Conservation (phyloP, 1,140 invertebrate genomes). For the Drosophila sp. region DNA sequence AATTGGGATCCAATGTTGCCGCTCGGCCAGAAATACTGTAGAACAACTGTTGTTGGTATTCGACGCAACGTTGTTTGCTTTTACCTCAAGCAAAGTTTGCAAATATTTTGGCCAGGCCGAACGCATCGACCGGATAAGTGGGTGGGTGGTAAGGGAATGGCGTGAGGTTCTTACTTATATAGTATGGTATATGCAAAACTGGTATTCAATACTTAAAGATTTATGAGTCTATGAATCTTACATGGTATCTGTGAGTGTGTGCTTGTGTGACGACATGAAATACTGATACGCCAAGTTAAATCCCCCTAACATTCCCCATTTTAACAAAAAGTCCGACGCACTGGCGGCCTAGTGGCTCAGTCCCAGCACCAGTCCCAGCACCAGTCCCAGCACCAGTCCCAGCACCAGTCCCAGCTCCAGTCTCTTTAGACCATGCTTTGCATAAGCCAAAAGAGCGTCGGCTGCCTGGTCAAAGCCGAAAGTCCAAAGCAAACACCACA, state of each 20-base stretch:
- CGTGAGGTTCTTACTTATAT: slow-evolving; percentile 71
- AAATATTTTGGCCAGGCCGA: slow-evolving; percentile 48
- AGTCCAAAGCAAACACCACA: slow-evolving; percentile 77
- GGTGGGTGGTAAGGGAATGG: slow-evolving; percentile 46
- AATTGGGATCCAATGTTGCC: slow-evolving; percentile 74
- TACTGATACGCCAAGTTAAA: slow-evolving; percentile 54
- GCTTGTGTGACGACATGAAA: slow-evolving; percentile 61
- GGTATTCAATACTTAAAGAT: slow-evolving; percentile 83
- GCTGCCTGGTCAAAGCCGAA: slow-evolving; percentile 44
- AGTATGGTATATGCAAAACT: slow-evolving; percentile 74
- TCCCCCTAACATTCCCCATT: slow-evolving; percentile 11
- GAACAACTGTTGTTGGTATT: slow-evolving; percentile 54
- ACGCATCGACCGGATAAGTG: background rate
- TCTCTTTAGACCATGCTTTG: slow-evolving; percentile 54
- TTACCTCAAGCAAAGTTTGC: slow-evolving; percentile 77
- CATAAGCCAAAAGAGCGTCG: slow-evolving; percentile 60
- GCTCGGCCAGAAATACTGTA: slow-evolving; percentile 49
- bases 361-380: background rate
- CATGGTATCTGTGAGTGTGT: slow-evolving; percentile 55
- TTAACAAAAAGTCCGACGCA: slow-evolving; percentile 33
- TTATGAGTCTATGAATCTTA: slow-evolving; percentile 82
- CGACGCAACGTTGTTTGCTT: slow-evolving; percentile 80
- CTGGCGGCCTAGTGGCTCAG: slow-evolving; percentile 35
- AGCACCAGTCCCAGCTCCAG: too few species aligned
- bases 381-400: background rate